phyloP scores from a whole-genome alignment of 1,140 invertebrate species.

The Monochamus saltuarius region DNA sequence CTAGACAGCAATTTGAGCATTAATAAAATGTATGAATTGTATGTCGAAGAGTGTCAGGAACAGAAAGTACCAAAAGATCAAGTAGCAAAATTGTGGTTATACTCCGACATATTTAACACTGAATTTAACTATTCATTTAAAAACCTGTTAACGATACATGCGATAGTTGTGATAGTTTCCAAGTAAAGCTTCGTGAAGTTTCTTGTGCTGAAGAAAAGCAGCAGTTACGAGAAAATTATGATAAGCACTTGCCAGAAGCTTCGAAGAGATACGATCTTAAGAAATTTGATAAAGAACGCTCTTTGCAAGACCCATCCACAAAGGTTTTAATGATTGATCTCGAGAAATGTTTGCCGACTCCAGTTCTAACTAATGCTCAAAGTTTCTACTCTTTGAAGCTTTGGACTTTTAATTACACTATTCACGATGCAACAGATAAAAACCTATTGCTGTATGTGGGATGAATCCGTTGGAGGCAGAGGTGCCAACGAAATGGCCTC shows the following conservation, averaged over 20 bases:
- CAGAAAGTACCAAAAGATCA: not conserved
- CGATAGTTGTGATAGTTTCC: no score
- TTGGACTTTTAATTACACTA: slow-evolving; percentile 21
- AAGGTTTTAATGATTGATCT: slow-evolving; percentile 13
- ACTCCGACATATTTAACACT: no score
- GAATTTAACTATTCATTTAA: no score
- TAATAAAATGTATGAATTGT: slow-evolving; percentile 1
- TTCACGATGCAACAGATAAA: slow-evolving; percentile 13
- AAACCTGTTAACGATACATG: no score
- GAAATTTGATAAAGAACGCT: no score
- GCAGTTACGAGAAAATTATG: no score
- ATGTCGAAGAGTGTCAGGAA: not conserved
- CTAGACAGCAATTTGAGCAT: not conserved
- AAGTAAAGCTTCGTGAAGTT: no score
- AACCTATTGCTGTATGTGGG: slow-evolving; percentile 12
- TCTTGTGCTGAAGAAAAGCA: no score
- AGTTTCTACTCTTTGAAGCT: slow-evolving; percentile 23
- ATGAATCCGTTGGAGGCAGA: slow-evolving; percentile 19
- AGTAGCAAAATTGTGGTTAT: no score
- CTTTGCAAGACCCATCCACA: no score
- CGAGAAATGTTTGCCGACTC: slow-evolving; percentile 21
- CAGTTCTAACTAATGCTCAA: slow-evolving; percentile 19
- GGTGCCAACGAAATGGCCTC: slow-evolving; percentile 24
- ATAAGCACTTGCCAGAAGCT: no score
- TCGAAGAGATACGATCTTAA: no score